Evolutionary conservation across 2,888 invertebrate genomes (phyloP), one percentile per base, ranked within the genome.

Genomic region (Enchytraeus crypticus): DNA sequence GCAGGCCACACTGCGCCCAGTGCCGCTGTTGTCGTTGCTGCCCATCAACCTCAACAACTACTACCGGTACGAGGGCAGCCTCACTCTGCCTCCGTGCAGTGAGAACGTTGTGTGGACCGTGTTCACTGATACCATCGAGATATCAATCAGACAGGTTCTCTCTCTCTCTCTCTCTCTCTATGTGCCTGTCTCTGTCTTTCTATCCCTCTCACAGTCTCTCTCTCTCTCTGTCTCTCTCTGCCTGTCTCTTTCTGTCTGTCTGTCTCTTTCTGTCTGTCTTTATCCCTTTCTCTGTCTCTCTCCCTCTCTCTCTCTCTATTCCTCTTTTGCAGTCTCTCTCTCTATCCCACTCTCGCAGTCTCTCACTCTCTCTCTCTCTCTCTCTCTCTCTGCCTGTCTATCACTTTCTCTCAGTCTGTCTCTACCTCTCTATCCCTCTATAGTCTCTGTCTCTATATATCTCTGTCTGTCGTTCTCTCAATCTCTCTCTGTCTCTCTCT

Each of bases 51-150:
- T 71, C 4, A 64, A 65, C 21, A 63, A 66, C 34, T 76, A 70
- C 68, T 76, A 69, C 65, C 67, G 74, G 1, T 76, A 76, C 62
- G 61, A 59, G 63, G 33, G 76, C 32, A 73, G 72, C 51, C 61
- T 74, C 58, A 75, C 75, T 53, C 72, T 72, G n/a, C 76, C 76
- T 5, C 74, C 73, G 1, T 76, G 75, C 61, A 69, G 68, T 54
- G 73, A 75, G 65, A 68, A 67, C 30, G 74, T 74, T 51, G 66
- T 66, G 33, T 76, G 76, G 76, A 71, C 72, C 2, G 53, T 76
- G 5, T 72, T 72, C 59, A 64, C 62, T 5, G 68, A 71, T n/a
- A 60, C 51, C 49, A 60, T 65, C 49, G 64, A 61, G 27, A 60
- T 67, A 26, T 67, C 67, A 5, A 29, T 30, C 23, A 47, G 47